phyloP scores from a whole-genome alignment of 2,888 invertebrate species.

The Drosophila siamana region DNA sequence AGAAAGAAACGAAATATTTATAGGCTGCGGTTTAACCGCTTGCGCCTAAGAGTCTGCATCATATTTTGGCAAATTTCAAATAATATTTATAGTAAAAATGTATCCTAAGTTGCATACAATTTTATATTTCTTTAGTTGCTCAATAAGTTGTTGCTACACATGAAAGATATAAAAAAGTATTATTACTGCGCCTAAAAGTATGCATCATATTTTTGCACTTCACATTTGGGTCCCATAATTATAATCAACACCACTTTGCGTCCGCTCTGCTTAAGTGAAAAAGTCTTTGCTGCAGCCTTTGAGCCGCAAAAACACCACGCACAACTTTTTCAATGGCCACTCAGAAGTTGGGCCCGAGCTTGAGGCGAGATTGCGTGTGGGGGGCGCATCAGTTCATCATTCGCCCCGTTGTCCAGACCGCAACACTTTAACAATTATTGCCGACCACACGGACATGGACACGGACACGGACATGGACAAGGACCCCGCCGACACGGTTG shows the following conservation, averaged over 20 bases:
- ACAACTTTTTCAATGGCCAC: slow-evolving; percentile 45
- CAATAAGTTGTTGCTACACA: no score
- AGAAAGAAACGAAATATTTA: no score
- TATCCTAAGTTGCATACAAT: no score
- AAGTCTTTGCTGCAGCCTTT: slow-evolving; percentile 20
- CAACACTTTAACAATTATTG: slow-evolving; percentile 77
- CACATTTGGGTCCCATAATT: neutral
- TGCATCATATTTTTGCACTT: neutral
- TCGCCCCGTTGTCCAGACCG: slow-evolving; percentile 52
- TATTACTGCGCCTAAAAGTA: no score
- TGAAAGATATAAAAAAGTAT: no score
- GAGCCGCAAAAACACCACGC: slow-evolving; percentile 31
- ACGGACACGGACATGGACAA: slow-evolving; percentile 20
- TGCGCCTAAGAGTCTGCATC: no score
- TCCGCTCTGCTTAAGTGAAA: slow-evolving; percentile 2
- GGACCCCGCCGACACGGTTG: slow-evolving; percentile 36
- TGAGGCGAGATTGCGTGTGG: neutral
- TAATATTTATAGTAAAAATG: no score
- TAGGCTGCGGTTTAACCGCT: no score
- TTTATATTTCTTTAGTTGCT: no score
- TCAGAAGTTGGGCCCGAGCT: slow-evolving; percentile 32
- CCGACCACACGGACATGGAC: slow-evolving; percentile 67
- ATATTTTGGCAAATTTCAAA: no score
- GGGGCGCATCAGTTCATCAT: slow-evolving; percentile 63
- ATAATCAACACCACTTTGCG: neutral